Conservation (phyloP, 2,797 vertebrate species). For the Epinephelus awoara region DNA sequence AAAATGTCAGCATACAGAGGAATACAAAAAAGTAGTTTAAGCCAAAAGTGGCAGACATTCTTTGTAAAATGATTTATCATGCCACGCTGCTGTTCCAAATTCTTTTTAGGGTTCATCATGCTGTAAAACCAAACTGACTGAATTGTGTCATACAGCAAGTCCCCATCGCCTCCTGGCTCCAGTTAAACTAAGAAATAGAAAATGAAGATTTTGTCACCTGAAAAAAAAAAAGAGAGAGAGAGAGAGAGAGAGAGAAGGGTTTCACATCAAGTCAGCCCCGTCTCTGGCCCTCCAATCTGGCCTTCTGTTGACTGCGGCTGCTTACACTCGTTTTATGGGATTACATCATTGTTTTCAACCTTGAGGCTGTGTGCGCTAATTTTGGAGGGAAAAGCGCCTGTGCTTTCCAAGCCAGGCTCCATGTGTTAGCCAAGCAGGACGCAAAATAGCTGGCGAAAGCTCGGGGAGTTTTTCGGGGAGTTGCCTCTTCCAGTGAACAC, state of each 20-base stretch:
- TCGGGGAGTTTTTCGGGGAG: conserved; percentile 65
- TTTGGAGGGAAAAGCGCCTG: conserved; percentile 71
- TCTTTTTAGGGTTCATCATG: conserved; percentile 65
- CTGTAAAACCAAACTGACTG: conserved; percentile 77
- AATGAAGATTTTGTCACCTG: conserved; percentile 51
- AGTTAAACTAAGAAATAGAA: conserved; percentile 58
- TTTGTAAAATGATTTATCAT: conserved; percentile 71
- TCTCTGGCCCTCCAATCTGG: conserved; percentile 38
- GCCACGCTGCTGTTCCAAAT: conserved; percentile 71
- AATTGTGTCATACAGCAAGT: conserved; percentile 76
- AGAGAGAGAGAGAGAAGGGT: neutral
- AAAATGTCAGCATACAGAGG: conserved; percentile 60
- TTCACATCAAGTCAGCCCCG: conserved; percentile 33
- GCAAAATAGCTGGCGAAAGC: conserved; percentile 70
- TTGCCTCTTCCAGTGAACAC: conserved; percentile 60
- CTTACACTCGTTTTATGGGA: conserved; percentile 61
- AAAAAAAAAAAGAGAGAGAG: conserved; percentile 11
- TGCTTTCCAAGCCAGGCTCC: conserved; percentile 70
- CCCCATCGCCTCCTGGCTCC: conserved; percentile 60
- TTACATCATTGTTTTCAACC: conserved; percentile 73
- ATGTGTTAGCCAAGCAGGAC: conserved; percentile 68
- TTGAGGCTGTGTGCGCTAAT: conserved; percentile 62
- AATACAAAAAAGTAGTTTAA: conserved; percentile 56
- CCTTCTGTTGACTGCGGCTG: conserved; percentile 42
- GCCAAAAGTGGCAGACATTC: conserved; percentile 67